Conservation (phyloP, 2,113 vertebrate species). For the Myotis brandtii region DNA sequence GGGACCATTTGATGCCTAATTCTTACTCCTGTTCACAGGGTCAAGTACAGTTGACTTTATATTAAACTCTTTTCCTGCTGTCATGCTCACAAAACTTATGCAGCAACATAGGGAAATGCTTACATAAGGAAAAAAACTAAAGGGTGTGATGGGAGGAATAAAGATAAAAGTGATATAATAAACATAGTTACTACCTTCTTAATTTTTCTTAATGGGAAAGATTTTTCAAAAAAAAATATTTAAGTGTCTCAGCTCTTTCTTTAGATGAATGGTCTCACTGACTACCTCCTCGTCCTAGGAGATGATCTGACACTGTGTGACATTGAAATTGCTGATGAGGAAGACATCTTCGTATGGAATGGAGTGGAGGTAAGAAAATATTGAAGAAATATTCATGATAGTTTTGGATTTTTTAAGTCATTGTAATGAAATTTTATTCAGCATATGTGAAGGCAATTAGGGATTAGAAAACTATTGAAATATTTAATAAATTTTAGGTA, state of each 20-base stretch:
- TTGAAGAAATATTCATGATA: not conserved
- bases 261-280: not conserved
- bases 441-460: not conserved
- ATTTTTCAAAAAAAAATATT: not conserved
- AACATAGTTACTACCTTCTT: not conserved
- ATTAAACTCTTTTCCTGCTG: not conserved
- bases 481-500: not conserved
- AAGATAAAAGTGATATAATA: not conserved
- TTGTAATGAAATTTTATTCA: not conserved
- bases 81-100: not conserved
- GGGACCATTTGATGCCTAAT: accelerated
- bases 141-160: not conserved
- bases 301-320: slow-evolving; percentile 88
- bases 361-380: slow-evolving; percentile 91
- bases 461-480: not conserved
- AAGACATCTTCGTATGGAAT: slow-evolving; percentile 95
- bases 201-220: slow-evolving; percentile 1
- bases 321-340: slow-evolving; percentile 88
- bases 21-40: no score
- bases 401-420: not conserved
- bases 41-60: not conserved
- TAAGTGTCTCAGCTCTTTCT: not conserved
- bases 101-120: not conserved
- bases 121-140: not conserved
- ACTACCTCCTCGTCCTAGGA: slow-evolving; percentile 85